Evolutionary conservation across 2,888 invertebrate genomes (phyloP).

Genomic region (Lycaena phlaeas): DNA sequence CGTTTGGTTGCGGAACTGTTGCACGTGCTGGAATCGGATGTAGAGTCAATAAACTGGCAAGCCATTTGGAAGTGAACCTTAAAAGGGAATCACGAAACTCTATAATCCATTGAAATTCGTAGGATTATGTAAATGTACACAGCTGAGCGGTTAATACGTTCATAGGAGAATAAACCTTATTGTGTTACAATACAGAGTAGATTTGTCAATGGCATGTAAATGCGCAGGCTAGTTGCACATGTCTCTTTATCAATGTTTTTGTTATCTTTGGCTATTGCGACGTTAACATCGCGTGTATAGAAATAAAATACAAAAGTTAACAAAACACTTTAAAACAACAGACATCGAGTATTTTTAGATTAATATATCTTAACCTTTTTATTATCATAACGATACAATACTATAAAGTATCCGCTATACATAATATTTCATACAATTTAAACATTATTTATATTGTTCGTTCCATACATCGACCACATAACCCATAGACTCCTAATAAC

Average conservation of each 20-base stretch:
- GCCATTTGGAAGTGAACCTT: constrained; percentile 12
- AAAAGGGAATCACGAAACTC: background rate
- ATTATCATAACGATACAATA: no score
- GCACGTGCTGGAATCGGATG: constrained; percentile 13
- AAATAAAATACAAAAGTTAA: no score
- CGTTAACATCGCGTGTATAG: background rate
- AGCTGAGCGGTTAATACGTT: constrained; percentile 35
- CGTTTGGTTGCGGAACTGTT: constrained; percentile 17
- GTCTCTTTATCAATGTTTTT: constrained; percentile 1
- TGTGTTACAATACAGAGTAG: background rate
- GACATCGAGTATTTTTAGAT: no score
- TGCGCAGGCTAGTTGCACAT: background rate
- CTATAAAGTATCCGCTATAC: no score
- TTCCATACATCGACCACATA: no score
- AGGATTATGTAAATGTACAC: constrained; percentile 43
- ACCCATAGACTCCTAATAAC: no score
- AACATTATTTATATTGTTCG: no score
- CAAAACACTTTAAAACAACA: background rate
- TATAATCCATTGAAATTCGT: constrained; percentile 3
- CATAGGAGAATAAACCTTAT: constrained; percentile 27
- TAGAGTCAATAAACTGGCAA: constrained; percentile 17
- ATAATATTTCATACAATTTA: no score
- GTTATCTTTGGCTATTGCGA: constrained; percentile 1
- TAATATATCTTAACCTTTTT: no score
- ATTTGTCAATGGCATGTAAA: background rate